Evolutionary conservation across 1,140 invertebrate genomes (phyloP), one percentile per base, ranked within the genome.

Genomic region (Mizuhopecten yessoensis): DNA sequence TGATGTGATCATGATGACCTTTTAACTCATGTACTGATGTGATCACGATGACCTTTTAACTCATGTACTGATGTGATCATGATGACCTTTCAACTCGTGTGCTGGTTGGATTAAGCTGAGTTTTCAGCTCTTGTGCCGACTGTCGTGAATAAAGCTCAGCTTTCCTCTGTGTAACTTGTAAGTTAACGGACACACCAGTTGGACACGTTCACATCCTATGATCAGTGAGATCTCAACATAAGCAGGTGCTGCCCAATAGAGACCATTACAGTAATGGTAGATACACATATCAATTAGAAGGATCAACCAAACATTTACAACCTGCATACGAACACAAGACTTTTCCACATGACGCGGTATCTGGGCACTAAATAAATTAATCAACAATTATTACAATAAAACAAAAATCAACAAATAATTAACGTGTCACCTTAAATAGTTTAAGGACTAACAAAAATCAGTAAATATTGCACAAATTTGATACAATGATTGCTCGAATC

Each of bases 401-500:
- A 88, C 75, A 90, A 90, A 88, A 90, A 90, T 90, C 88, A 90
- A 90, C 90, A 90, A 90, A 90, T 75, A 87, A 90, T 88, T 90
- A 87, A 90, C 87, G 87, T 88, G 88, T 87, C 86, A 29, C n/a
- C 57, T 75, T 75, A 88, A 88, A 57, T 87, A 90, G 57, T 90
- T 88, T 34, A 90, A 87, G 34, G 36, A 87, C n/a, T n/a, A 90
- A 90, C 75, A 89, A 89, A 90, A 90, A 90, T 90, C 87, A 90
- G 88, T 90, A 90, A 90, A 90, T 90, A 90, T 90, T 90, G 90
- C 90, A 90, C 90, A 90, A 75, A 90, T 90, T 87, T 34, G 87
- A 90, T 88, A 90, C 90, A 90, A 86, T 90, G 90, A 90, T 90
- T 90, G 90, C 88, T 36, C 11, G 36, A 87, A 89, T 89, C 34